Base-by-base conservation (phyloP, 1,140 invertebrate species). In the Contarinia nasturtii region DNA sequence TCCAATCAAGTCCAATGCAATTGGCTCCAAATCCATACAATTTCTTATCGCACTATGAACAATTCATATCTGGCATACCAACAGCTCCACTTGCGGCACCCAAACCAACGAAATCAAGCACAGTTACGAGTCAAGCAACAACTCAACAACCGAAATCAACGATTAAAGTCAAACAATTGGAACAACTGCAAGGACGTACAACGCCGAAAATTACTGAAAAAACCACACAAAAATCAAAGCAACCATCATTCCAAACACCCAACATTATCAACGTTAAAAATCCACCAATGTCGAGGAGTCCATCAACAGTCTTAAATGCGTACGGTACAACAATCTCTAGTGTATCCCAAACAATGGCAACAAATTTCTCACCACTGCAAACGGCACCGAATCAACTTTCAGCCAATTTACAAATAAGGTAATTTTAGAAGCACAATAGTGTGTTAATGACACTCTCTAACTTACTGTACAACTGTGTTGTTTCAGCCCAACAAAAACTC, bases 401-500 rank as follows among this genome's bases (percentile, higher is more conserved):
- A 10, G 27, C 27, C 27, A 27, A 10, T 27, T 27, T 27, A 10
- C 27, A 27, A 27, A 27, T 27, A 5, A 27, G 27, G 27, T 27
- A 27, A 27, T 27, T 14, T 8, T 8, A 8, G 33, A 34, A 34
- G 7, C 33, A 8, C 7, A 8, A 7, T 8, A 34, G 33, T 8
- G 7, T 8, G 33, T 34, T 14, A 34, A 34, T 34, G 33, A 34
- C 33, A 34, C 33, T 14, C 7, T 14, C 33, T 8, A 34, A 34
- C 14, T 7, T 34, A n/a, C n/a, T n/a, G n/a, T n/a, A n/a, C n/a
- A n/a, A n/a, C n/a, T n/a, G n/a, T n/a, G n/a, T n/a, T n/a, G n/a
- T 20, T 19, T 19, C 15, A 73, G 69, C 53, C 67, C 72, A 0
- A 68, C 67, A 14, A 76, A 75, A 61, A 75, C 74, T 2, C 52